phyloP scores from a whole-genome alignment of 1,140 invertebrate genomes.

The Popillia japonica region DNA sequence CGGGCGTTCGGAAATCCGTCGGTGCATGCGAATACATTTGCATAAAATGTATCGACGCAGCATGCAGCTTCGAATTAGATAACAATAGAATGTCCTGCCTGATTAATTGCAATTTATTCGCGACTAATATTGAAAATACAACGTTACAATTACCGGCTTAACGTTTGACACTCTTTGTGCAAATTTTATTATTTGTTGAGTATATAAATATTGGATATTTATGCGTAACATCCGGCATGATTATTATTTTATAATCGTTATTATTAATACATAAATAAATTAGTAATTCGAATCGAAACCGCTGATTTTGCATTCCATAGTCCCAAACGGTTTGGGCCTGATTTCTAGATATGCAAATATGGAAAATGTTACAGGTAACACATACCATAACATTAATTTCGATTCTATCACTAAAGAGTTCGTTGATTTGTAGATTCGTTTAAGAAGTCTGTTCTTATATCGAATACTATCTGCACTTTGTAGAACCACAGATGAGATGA shows the following conservation, averaged over 20 bases:
- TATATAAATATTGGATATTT: constrained; percentile 37
- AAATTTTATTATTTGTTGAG: constrained; percentile 36
- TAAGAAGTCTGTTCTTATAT: not conserved
- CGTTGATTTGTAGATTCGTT: too few species aligned
- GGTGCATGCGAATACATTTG: not conserved
- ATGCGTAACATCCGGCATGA: not conserved
- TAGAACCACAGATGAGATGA: too few species aligned
- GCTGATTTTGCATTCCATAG: too few species aligned
- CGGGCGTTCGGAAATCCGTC: constrained; percentile 3
- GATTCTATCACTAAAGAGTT: too few species aligned
- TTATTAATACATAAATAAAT: constrained; percentile 37
- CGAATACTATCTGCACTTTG: too few species aligned
- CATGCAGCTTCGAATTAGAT: constrained; percentile 17
- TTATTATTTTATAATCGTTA: constrained; percentile 37
- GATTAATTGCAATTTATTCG: constrained; percentile 36
- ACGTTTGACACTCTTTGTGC: constrained; percentile 33
- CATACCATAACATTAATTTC: too few species aligned
- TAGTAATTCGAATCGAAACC: not conserved
- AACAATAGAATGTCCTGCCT: not conserved
- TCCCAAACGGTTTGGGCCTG: too few species aligned
- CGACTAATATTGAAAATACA: constrained; percentile 23
- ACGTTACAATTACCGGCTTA: constrained; percentile 33
- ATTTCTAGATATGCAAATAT: too few species aligned
- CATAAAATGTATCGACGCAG: constrained; percentile 6
- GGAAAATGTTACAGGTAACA: too few species aligned